Conservation (phyloP, 1,140 invertebrate species). For the Calycopis cecrops region DNA sequence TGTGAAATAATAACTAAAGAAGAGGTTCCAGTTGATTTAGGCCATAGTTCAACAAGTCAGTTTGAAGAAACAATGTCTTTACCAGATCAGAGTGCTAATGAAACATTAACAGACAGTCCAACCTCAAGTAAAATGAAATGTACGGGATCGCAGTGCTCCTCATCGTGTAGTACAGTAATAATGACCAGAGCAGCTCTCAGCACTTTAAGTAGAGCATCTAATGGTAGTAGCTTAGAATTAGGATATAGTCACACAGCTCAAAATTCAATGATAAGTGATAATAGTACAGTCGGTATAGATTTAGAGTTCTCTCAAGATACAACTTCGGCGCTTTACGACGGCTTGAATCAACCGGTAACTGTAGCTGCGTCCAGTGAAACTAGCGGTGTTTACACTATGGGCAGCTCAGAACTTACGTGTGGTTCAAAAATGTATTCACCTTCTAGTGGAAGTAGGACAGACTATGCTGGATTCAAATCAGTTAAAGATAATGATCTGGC, state of each 20-base stretch:
- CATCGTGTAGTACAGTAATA: conserved; percentile 88
- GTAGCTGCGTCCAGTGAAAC: conserved; percentile 82
- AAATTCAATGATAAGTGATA: conserved; percentile 84
- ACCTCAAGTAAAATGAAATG: conserved; percentile 61
- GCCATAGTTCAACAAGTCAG: conserved; percentile 38
- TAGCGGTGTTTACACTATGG: conserved; percentile 85
- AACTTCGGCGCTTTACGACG: conserved; percentile 64
- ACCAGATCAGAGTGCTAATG: conserved; percentile 47
- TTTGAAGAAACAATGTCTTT: conserved; percentile 46
- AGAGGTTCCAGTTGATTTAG: conserved; percentile 49
- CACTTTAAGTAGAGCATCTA: conserved; percentile 77
- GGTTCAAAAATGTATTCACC: conserved; percentile 53
- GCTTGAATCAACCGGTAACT: conserved; percentile 58
- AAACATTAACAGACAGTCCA: conserved; percentile 53
- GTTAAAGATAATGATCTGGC: conserved; percentile 63
- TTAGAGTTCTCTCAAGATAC: conserved; percentile 76
- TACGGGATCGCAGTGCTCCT: conserved; percentile 86
- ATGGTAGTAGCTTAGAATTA: conserved; percentile 85
- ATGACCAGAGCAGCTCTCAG: conserved; percentile 78
- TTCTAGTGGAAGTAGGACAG: conserved; percentile 55
- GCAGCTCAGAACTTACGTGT: conserved; percentile 80
- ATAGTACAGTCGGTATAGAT: conserved; percentile 72
- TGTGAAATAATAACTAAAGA: conserved; percentile 39
- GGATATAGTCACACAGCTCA: conserved; percentile 89
- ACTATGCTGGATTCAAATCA: conserved; percentile 71